Evolutionary conservation across 2,113 vertebrate species (phyloP), one percentile per base, ranked within the genome.

Genomic region (Lichenostomus cassidix): DNA sequence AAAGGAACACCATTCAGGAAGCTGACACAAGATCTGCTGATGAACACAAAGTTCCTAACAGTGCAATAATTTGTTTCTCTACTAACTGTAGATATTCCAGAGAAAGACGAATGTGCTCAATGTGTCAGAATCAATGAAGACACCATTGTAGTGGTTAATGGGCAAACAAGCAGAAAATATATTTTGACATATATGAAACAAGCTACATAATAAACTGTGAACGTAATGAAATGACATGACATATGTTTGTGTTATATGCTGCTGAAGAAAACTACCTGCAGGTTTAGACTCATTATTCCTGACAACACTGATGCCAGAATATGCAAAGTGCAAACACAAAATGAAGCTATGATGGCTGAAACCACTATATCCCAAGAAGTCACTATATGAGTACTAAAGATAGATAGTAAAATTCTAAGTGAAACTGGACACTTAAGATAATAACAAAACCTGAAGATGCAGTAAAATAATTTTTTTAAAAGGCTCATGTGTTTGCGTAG

Each of bases 401-500:
- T 7, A 78, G 9, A 67, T 7, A 85, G 6, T 5, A 74, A 71
- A 65, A 42, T 64, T 78, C 31, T 7, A 50, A 46, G 46, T 90
- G 25, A 83, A 85, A 79, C 7, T 52, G 13, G 6, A 33, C 12
- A 33, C 3, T 69, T 79, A 46, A 39, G 19, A 41, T 33, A 86
- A 50, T 39, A 77, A 62, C 29, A 42, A 90, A 65, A 64, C 28
- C 11, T 47, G 64, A 2, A 50, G 13, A 56, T 53, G 18, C 9
- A 56, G 4, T 24, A 60, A 16, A 81, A 63, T 24, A 50, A 0
- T 1, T 55, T 44, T 44, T 53, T 70, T 33, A 15, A 56, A 71
- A 83, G 5, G 5, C 4, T 82, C 1, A 0, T 29, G 12, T 68
- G 11, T 11, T 7, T 14, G 4, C 33, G 7, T 10, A 37, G 22